Conservation (phyloP, 1,140 invertebrate genomes). For the Plodia interpunctella region DNA sequence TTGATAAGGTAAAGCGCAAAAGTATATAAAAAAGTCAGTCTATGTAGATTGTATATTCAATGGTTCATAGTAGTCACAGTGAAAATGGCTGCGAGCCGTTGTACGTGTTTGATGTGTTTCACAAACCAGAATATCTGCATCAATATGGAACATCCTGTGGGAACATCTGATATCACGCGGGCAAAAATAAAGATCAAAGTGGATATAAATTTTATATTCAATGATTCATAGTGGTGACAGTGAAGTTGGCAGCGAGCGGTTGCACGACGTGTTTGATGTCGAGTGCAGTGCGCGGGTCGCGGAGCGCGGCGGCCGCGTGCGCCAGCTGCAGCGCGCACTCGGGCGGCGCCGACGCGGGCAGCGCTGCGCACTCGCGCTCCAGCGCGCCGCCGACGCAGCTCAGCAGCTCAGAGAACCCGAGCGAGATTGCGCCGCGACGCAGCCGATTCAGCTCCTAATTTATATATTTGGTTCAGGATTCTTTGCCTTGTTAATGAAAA, state of each 20-base stretch:
- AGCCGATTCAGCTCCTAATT: constrained; percentile 93
- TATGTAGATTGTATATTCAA: constrained; percentile 62
- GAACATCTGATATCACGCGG: too few species aligned
- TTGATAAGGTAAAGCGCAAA: too few species aligned
- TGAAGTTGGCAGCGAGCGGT: constrained; percentile 51
- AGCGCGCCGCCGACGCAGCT: constrained; percentile 88
- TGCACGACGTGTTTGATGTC: constrained; percentile 59
- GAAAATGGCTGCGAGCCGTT: constrained; percentile 50
- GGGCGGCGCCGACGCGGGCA: constrained; percentile 87
- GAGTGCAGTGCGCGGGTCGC: constrained; percentile 56
- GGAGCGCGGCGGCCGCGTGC: constrained; percentile 84
- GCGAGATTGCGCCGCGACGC: constrained; percentile 90
- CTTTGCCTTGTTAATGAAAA: too few species aligned
- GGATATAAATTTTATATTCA: constrained; percentile 17
- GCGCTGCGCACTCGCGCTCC: constrained; percentile 91
- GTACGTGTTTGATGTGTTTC: too few species aligned
- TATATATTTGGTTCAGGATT: too few species aligned
- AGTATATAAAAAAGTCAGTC: not conserved
- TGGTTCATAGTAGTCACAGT: constrained; percentile 30
- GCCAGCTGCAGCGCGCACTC: constrained; percentile 94
- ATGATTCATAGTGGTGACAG: constrained; percentile 53
- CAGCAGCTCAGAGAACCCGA: constrained; percentile 90
- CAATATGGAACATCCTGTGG: too few species aligned
- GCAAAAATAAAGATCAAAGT: not conserved
- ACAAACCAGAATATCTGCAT: too few species aligned